Percentiles rank a stretch among this genome's conserved stretches.
These are phyloP conservation scores for Desmodus rotundus DNA, from an alignment of 2,113 vertebrate genomes.

Conservation along the genomic window DNA sequence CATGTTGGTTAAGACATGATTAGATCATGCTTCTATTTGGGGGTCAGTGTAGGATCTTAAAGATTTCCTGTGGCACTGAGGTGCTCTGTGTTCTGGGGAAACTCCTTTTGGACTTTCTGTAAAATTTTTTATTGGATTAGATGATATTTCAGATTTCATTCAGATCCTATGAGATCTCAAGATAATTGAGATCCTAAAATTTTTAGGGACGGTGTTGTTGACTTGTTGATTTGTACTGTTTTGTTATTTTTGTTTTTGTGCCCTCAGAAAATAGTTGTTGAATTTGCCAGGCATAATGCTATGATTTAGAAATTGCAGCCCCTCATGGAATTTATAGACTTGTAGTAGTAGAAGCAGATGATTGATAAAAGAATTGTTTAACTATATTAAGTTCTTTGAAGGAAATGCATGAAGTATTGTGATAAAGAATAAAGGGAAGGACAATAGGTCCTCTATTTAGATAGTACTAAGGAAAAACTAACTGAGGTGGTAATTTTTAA, in stretches of 20 bases:
- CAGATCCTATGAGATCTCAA: neutral
- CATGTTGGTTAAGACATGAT: neutral
- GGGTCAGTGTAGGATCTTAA: neutral
- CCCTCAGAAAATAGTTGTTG: neutral
- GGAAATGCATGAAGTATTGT: neutral
- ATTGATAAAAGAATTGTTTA: neutral
- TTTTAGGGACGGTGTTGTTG: neutral
- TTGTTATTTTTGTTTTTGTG: neutral
- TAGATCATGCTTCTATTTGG: neutral
- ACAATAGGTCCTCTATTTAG: neutral
- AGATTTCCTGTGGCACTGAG: neutral
- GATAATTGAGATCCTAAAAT: neutral
- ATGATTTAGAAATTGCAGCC: neutral
- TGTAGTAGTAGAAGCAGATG: neutral
- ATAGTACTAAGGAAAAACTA: neutral
- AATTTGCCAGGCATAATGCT: neutral
- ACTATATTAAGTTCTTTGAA: slow-evolving; percentile 5
- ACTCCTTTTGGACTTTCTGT: neutral
- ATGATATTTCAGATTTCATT: slow-evolving; percentile 26
- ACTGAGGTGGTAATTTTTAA: neutral
- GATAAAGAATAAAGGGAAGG: neutral
- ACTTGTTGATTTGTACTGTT: neutral
- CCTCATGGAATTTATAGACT: neutral
- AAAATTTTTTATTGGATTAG: slow-evolving; percentile 1
- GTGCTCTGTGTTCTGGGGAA: neutral